Evolutionary conservation across 2,113 vertebrate species (phyloP).

Genomic region (Microcebus lehilahytsara): DNA sequence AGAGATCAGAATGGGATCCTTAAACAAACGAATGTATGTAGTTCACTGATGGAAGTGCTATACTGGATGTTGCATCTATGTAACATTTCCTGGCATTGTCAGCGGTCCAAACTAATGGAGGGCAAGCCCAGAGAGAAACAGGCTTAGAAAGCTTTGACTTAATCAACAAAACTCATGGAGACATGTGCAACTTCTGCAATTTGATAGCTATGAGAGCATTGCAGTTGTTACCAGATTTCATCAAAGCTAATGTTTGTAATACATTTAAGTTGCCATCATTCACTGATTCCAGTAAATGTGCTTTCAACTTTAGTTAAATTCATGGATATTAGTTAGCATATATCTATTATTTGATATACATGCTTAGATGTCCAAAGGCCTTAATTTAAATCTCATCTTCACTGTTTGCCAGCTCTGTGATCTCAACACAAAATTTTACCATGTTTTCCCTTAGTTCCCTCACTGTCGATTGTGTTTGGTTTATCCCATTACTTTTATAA

Average conservation of each 20-base stretch:
- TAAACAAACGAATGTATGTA: neutral
- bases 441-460: neutral
- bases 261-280: neutral
- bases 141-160: neutral
- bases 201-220: neutral
- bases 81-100: neutral
- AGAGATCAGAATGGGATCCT: neutral
- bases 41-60: neutral
- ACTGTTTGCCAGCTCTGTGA: neutral
- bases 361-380: neutral
- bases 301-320: neutral
- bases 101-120: neutral
- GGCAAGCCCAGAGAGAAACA: neutral
- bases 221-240: neutral
- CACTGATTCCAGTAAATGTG: neutral
- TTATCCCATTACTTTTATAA: neutral
- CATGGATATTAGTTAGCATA: neutral
- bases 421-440: neutral
- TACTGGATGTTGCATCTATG: neutral
- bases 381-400: constrained; percentile 4
- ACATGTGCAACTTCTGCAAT: neutral
- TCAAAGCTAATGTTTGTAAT: neutral
- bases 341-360: neutral
- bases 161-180: neutral
- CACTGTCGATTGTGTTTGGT: neutral